A percentile compares a stretch with the other conserved stretches of the same genome.
Conservation (phyloP, 2,888 invertebrate species). For the Trachelus tabidus region DNA sequence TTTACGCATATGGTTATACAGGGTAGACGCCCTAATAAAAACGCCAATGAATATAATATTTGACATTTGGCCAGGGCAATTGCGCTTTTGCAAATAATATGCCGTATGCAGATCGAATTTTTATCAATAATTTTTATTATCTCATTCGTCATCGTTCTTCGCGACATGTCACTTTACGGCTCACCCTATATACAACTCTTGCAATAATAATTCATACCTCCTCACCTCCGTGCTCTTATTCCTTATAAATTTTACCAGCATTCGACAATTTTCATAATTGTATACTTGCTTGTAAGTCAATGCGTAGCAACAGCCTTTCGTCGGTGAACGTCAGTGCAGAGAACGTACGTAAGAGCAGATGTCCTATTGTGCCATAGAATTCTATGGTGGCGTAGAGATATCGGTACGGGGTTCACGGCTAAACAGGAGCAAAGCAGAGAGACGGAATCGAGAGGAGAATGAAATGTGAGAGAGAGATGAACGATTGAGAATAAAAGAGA, state of each 20-base stretch:
- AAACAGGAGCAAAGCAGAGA: constrained; percentile 11
- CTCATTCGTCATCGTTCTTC: neutral
- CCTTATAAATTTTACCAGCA: neutral
- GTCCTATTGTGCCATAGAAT: constrained; percentile 36
- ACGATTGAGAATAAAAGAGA: constrained; percentile 3
- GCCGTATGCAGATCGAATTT: neutral
- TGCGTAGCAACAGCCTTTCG: neutral
- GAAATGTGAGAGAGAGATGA: neutral
- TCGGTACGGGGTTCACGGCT: constrained; percentile 7
- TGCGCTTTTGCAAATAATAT: neutral
- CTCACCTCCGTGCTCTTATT: neutral
- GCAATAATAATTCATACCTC: neutral
- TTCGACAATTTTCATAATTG: neutral
- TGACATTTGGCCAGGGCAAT: constrained; percentile 1
- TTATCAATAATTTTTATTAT: neutral
- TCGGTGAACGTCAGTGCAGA: neutral
- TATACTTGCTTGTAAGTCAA: neutral
- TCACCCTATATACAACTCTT: neutral
- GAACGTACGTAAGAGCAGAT: constrained; percentile 23
- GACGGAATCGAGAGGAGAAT: constrained; percentile 9
- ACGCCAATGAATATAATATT: constrained; percentile 15
- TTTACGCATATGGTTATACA: constrained; percentile 57
- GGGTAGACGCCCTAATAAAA: neutral
- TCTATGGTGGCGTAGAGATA: constrained; percentile 16
- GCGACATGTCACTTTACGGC: neutral